phyloP scores from a whole-genome alignment of 2,113 vertebrate species.

The Penelope pileata region DNA sequence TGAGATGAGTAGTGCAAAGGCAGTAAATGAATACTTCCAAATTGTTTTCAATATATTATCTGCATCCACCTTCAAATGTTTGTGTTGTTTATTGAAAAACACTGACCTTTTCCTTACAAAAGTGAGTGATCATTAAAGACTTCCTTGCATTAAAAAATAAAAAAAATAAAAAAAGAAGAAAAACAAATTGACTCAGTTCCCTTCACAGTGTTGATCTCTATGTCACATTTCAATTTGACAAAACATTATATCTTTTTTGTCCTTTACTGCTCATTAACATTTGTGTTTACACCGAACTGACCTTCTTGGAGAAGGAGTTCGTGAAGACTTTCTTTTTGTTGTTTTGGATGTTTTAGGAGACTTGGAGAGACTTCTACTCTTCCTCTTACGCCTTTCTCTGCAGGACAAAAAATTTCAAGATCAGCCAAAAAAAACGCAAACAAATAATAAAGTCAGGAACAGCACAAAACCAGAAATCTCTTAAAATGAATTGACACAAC shows the following conservation, averaged over 20 bases:
- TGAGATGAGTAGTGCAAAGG: background rate
- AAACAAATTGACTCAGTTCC: no score
- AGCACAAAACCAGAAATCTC: background rate
- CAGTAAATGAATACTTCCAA: background rate
- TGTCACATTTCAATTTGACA: background rate
- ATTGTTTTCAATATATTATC: background rate
- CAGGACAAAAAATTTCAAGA: conserved; percentile 8
- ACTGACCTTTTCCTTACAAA: background rate
- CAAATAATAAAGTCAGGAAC: background rate
- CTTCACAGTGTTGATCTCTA: background rate
- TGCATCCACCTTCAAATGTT: background rate
- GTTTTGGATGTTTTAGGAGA: conserved; percentile 85
- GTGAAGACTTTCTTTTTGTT: conserved; percentile 83
- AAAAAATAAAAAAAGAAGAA: background rate
- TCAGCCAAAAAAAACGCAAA: background rate
- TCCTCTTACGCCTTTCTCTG: conserved; percentile 86
- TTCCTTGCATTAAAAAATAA: background rate
- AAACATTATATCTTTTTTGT: background rate
- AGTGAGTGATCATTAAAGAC: background rate
- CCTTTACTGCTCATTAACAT: background rate
- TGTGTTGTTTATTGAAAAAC: background rate
- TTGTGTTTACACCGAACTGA: conserved; percentile 42
- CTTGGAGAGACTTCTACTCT: conserved; percentile 84
- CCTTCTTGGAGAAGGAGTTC: conserved; percentile 89
- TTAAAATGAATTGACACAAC: background rate